Evolutionary conservation across 2,888 invertebrate species (phyloP), one percentile per base, ranked within the genome.

Genomic region (Conchocele bisecta): DNA sequence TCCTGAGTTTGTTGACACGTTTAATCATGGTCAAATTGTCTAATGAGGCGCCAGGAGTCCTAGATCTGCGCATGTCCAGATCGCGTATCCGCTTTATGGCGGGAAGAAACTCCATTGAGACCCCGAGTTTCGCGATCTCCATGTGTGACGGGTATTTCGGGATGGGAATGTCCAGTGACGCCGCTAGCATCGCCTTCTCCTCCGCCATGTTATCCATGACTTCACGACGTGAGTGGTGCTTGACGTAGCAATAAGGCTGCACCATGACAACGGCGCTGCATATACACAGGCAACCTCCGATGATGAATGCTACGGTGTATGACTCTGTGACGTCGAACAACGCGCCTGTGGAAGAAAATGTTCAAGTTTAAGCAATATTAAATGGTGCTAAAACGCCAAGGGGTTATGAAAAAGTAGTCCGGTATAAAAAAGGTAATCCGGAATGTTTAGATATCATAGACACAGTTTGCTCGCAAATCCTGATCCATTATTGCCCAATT

Each of bases 271-370:
- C 17, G 11, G 70, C 58, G 44, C 81, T 81, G 7, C 68, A 41
- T 33, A 75, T 65, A 20, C 66, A 57, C 46, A 74, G 31, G 13
- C 56, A 39, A 7, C 80, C 82, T 6, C 79, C 82, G 9, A 76
- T 48, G 2, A 73, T 39, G 46, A 82, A 80, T 1, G 82, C 67
- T 42, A 67, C 29, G 6, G 70, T 61, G 44, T 82, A 82, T 6
- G 73, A 70, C 5, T 56, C 53, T 7, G 79, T 72, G 41, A 75
- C 37, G 41, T 82, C 82, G 50, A 72, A 80, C 66, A 82, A 68
- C 13, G 67, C 59, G n/a, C 82, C 82, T 80, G 75, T 2, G 63
- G 66, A 35, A 35, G 17, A 1, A 31, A 56, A 48, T 13, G 41
- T 20, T 41, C 7, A 41, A 11, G 37, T 35, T 11, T n/a, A n/a